Base-by-base conservation (phyloP, 2,888 invertebrate species). In the Brachypterus glaber region DNA sequence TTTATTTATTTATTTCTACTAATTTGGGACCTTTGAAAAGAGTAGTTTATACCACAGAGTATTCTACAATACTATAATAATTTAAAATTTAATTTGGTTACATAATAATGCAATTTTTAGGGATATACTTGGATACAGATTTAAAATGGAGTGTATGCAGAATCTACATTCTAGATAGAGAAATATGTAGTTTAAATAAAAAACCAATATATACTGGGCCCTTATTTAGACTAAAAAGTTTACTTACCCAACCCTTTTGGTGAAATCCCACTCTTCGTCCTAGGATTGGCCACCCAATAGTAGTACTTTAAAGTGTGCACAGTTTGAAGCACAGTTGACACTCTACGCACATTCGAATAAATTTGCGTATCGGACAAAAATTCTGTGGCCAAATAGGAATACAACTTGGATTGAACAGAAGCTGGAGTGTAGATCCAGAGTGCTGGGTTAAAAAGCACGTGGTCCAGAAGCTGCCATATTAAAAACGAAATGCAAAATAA, bases 231-330 rank as follows among this genome's bases (percentile, higher is more conserved):
- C 7, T 21, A 9, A 7, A 9, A 9, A 9, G 5, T 7, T 21
- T 17, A 68, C 79, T 74, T 65, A 93, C 95, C 93, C 51, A 91
- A 69, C 55, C 93, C 95, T 69, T 95, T 96, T 14, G 96, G 93
- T 40, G 82, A 82, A 58, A 95, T 92, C 36, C 93, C 93, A 67
- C 93, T 95, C 68, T 93, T 91, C 47, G 88, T 79, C 48, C 88
- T 74, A 1, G 98, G 97, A 73, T 93, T 93, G 41, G 88, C 85
- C 30, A 98, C 90, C 97, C 97, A 99, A 66, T 98, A 98, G 70
- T 97, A 98, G 67, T 92, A 96, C 71, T 98, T 98, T 46, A 99
- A 75, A 2, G 98, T 95, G 66, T 99, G 97, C 51, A 98, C 91
- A 16, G 96, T 95, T 70, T 98, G 97, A 32, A 98, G 73, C 0